These are phyloP conservation scores for Galagoides demidoff DNA, from an alignment of 2,797 vertebrate species.

Conservation along the genomic window DNA sequence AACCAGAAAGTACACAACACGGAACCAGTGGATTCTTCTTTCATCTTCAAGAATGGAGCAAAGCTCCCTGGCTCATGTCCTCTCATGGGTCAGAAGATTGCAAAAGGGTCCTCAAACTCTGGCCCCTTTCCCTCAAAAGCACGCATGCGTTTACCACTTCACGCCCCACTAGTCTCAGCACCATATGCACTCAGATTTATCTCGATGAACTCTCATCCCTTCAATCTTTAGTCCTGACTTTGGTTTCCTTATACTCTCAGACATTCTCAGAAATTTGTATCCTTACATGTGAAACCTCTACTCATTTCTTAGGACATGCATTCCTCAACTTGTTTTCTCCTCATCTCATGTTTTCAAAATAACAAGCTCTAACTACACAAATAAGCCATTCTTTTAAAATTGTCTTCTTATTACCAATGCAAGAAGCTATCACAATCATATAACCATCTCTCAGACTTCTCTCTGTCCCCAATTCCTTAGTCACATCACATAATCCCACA, in stretches of 20 bases:
- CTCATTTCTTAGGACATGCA: not conserved
- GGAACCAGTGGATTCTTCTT: not conserved
- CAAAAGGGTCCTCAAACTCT: not conserved
- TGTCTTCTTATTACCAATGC: not conserved
- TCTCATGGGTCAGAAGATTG: not conserved
- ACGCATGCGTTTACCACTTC: not conserved
- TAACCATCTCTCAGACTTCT: not conserved
- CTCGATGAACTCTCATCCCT: not conserved
- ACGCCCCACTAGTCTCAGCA: not conserved
- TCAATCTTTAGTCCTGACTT: not conserved
- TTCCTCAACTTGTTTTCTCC: not conserved
- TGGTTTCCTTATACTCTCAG: not conserved
- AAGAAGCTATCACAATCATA: not conserved
- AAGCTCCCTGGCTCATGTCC: not conserved
- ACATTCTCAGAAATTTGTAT: no score
- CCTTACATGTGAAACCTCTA: not conserved
- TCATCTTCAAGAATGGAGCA: not conserved
- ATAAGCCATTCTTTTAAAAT: not conserved
- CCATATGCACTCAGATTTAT: not conserved
- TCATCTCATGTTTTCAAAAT: not conserved
- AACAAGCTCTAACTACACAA: not conserved
- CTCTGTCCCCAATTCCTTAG: not conserved
- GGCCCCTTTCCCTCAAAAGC: not conserved
- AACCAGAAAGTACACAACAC: not conserved
- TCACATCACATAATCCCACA: not conserved